Base-by-base conservation (phyloP, 1,140 invertebrate genomes). In the Drosophila prosaltans region DNA sequence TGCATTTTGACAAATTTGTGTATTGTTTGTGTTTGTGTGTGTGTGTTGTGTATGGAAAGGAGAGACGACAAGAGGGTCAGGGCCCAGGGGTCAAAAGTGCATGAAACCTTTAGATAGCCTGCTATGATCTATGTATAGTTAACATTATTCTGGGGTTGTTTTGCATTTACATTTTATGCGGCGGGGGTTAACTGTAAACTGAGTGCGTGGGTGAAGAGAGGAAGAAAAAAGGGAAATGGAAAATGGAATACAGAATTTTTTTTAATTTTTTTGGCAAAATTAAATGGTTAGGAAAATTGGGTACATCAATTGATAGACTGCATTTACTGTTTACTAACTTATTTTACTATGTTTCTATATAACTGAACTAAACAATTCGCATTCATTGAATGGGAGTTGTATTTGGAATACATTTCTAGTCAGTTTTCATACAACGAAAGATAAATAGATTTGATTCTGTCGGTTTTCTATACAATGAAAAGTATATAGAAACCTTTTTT, bases 1-100 rank as follows among this genome's bases (percentile, higher is more conserved):
- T 89, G 90, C 84, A 89, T 89, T 88, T 71, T 89, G 84, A 89
- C 84, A 89, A 89, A 89, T 89, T 89, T 74, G 73, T 89, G 65
- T 88, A 57, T 88, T 78, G 57, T 59, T 59, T 16, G n/a, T 16
- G 55, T 58, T 67, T 41, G 48, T 57, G 48, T 26, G 16, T 60
- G 28, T 55, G 72, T 59, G 61, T 81, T 74, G 69, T 45, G 39
- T 62, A 43, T 57, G 48, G 55, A 36, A 36, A 36, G 32, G 6
- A 36, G 32, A 36, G 32, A 36, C 28, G 65, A 36, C 28, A 62
- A 66, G 66, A 72, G 80, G 68, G 80, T 80, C 73, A 69, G 67
- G 65, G 16, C 8, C 26, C n/a, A 6, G 55, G 55, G 84, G 80
- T 89, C 84, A 89, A 81, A 75, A 75, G 78, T 84, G 70, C 74